phyloP scores from a whole-genome alignment of 1,140 invertebrate genomes.

The Eulimnadia texana region DNA sequence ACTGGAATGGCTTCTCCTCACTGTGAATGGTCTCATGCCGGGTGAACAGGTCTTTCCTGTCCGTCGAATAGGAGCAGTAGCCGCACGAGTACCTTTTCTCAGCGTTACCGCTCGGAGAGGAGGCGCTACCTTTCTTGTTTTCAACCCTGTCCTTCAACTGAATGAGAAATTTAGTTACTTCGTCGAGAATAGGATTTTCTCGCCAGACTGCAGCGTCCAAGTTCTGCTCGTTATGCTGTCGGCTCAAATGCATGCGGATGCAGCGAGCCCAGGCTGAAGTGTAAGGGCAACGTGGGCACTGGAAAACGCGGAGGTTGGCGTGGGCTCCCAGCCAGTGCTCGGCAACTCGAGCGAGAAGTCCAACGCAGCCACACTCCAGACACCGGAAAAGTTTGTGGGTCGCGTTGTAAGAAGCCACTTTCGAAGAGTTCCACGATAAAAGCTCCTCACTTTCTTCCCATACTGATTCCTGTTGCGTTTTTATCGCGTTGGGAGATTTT shows the following conservation, averaged over 20 bases:
- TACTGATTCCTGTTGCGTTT: conserved; percentile 25
- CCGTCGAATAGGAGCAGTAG: conserved; percentile 75
- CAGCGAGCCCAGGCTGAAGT: conserved; percentile 57
- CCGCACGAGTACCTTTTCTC: conserved; percentile 66
- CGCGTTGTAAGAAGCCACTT: conserved; percentile 40
- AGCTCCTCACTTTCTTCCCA: conserved; percentile 51
- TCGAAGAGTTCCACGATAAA: conserved; percentile 50
- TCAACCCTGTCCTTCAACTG: conserved; percentile 47
- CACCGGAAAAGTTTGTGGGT: conserved; percentile 45
- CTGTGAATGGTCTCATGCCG: conserved; percentile 91
- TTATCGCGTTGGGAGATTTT: conserved; percentile 10
- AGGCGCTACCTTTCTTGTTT: conserved; percentile 25
- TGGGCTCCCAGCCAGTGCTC: conserved; percentile 73
- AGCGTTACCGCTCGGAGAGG: conserved; percentile 17
- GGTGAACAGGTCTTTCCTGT: conserved; percentile 82
- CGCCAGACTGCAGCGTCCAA: conserved; percentile 35
- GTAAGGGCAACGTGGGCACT: conserved; percentile 54
- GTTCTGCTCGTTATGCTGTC: conserved; percentile 43
- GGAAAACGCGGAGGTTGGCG: conserved; percentile 53
- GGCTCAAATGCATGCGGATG: conserved; percentile 51
- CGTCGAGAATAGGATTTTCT: conserved; percentile 55
- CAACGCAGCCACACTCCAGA: conserved; percentile 59
- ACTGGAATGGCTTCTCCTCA: conserved; percentile 84
- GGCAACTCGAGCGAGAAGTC: conserved; percentile 56
- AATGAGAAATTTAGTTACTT: conserved; percentile 53